Conservation (phyloP, 2,797 vertebrate species). For the Sarcophilus harrisii region DNA sequence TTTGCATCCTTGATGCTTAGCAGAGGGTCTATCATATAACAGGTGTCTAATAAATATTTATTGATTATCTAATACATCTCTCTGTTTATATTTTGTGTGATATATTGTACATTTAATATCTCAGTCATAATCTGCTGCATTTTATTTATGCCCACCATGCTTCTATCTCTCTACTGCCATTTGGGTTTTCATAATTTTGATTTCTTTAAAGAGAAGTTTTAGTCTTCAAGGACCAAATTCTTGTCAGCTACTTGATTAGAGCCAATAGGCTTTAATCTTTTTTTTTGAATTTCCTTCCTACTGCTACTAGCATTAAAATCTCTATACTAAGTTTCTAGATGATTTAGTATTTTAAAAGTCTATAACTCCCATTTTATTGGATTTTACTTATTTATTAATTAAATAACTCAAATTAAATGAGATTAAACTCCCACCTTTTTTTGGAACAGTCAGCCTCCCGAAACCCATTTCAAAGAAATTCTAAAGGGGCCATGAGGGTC, state of each 20-base stretch:
- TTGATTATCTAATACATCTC: background rate
- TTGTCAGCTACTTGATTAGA: background rate
- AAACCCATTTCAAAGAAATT: background rate
- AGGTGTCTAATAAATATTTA: background rate
- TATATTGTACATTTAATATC: background rate
- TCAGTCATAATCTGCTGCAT: background rate
- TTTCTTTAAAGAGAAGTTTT: background rate
- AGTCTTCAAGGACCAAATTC: background rate
- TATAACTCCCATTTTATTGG: background rate
- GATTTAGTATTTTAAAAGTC: background rate
- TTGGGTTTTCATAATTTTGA: background rate
- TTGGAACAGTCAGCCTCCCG: background rate
- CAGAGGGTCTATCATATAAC: background rate
- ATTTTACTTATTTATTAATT: no score
- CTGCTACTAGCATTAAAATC: background rate
- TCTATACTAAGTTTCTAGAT: background rate
- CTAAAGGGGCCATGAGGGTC: background rate
- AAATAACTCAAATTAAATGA: no score
- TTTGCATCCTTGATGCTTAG: background rate
- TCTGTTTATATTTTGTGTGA: background rate
- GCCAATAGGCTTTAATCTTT: background rate
- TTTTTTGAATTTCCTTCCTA: background rate
- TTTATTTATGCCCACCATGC: background rate
- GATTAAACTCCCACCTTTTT: background rate
- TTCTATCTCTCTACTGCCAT: background rate